Base-by-base conservation (phyloP, 2,888 invertebrate genomes). In the Sphinx pinastri region DNA sequence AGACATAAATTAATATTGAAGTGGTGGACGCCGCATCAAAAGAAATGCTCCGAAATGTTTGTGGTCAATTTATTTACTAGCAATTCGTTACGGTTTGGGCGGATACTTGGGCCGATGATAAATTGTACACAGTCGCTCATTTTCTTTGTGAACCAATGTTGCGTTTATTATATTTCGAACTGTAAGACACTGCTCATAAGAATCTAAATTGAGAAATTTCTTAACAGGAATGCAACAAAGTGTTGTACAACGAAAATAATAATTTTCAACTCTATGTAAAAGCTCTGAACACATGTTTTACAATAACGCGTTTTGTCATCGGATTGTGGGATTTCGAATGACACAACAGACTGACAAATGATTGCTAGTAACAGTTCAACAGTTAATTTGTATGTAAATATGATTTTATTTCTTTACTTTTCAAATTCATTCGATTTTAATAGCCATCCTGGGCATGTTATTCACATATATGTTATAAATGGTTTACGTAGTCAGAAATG, bases 11-110 rank as follows among this genome's bases (percentile, higher is more conserved):
- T 81, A 86, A 87, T 85, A 83, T 84, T 74, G 81, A 82, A 84
- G 82, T 83, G 79, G 78, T 80, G 75, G 84, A 84, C 74, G 54
- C 54, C 52, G 63, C 84, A 84, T 88, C 87, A 89, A 90, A 91
- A 89, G 88, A 87, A 89, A 89, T 85, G 81, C 79, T 82, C 84
- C 85, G 88, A 89, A 91, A 88, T 88, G 85, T 88, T 91, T 90
- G 88, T 90, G 89, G 91, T 93, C 92, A 91, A 92, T 92, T 92
- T 93, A 91, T 92, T 92, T 92, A 93, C 92, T 88, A 90, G 88
- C 83, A 87, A 93, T 93, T 93, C 88, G 93, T 92, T 93, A 89
- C 86, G 88, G 88, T 82, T 85, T 87, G 93, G 93, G 93, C 93
- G 93, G 90, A 92, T 92, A 93, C 92, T 93, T 93, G 89, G 80